These are phyloP conservation scores for Andricus quercusramuli DNA, from an alignment of 2,888 invertebrate species.

Conservation along the genomic window DNA sequence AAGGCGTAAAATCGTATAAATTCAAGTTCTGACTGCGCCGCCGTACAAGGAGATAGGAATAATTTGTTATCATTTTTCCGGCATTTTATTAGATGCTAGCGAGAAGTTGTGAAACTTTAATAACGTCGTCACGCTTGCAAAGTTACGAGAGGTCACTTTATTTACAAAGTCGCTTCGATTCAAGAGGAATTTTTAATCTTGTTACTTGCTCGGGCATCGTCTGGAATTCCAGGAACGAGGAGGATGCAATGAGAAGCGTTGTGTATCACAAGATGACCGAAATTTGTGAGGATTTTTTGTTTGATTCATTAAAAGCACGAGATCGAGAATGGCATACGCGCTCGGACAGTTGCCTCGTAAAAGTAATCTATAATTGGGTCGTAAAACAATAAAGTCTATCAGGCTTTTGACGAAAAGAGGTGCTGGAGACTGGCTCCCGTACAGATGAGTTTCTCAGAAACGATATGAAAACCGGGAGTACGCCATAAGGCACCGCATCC, in stretches of 20 bases:
- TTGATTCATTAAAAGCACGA: constrained; percentile 62
- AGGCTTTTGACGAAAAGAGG: constrained; percentile 59
- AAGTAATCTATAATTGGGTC: constrained; percentile 75
- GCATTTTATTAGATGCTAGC: constrained; percentile 8
- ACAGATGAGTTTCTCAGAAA: constrained; percentile 52
- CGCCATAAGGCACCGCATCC: constrained; percentile 42
- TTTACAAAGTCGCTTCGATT: constrained; percentile 30
- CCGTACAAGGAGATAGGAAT: not conserved
- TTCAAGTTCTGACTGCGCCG: too few species aligned
- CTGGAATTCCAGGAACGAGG: constrained; percentile 5
- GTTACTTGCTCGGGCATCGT: constrained; percentile 7
- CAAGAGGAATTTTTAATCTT: constrained; percentile 26
- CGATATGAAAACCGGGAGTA: constrained; percentile 45
- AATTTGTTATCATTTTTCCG: constrained; percentile 23
- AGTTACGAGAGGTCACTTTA: constrained; percentile 25
- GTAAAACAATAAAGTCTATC: constrained; percentile 76
- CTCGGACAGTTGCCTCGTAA: constrained; percentile 66
- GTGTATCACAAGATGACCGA: constrained; percentile 2
- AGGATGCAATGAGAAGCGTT: constrained; percentile 7
- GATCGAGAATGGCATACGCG: constrained; percentile 50
- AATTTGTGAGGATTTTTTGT: constrained; percentile 37
- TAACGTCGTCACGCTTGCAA: constrained; percentile 22
- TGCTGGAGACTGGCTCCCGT: constrained; percentile 29
- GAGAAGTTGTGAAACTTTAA: constrained; percentile 3
- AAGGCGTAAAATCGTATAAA: constrained; percentile 17